A percentile compares a stretch with the other conserved stretches of the same genome.
Conservation (phyloP, 2,797 vertebrate genomes). For the Capromys pilorides region DNA sequence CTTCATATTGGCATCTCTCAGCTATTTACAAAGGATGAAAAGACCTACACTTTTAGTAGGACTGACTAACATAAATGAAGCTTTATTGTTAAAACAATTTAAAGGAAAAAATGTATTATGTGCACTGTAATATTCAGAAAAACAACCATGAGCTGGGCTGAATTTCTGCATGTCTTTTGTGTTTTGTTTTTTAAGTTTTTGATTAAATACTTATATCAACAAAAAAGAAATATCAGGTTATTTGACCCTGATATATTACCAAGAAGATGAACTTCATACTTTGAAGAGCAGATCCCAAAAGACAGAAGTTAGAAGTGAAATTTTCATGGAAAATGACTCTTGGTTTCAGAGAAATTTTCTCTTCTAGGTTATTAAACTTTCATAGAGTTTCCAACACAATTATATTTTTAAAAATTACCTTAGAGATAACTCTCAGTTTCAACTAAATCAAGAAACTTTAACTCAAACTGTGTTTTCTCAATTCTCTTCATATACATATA, state of each 20-base stretch:
- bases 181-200: background rate
- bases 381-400: slow-evolving; percentile 48
- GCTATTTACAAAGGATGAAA: background rate
- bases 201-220: background rate
- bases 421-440: slow-evolving; percentile 54
- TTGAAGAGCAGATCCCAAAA: slow-evolving; percentile 18
- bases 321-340: background rate
- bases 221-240: background rate
- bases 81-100: background rate
- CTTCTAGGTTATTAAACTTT: slow-evolving; percentile 50
- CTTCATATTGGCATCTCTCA: background rate
- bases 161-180: background rate
- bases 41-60: background rate
- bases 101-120: background rate
- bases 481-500: background rate
- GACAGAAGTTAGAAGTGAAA: background rate
- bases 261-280: background rate
- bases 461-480: background rate
- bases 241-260: background rate
- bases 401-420: slow-evolving; percentile 54
- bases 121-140: background rate
- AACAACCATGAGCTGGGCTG: background rate
- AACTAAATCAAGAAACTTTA: slow-evolving; percentile 61
- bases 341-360: slow-evolving; percentile 61
- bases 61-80: background rate